Evolutionary conservation across 2,797 vertebrate genomes (phyloP), one percentile per base, ranked within the genome.

Genomic region (Brachyalestes nurse): DNA sequence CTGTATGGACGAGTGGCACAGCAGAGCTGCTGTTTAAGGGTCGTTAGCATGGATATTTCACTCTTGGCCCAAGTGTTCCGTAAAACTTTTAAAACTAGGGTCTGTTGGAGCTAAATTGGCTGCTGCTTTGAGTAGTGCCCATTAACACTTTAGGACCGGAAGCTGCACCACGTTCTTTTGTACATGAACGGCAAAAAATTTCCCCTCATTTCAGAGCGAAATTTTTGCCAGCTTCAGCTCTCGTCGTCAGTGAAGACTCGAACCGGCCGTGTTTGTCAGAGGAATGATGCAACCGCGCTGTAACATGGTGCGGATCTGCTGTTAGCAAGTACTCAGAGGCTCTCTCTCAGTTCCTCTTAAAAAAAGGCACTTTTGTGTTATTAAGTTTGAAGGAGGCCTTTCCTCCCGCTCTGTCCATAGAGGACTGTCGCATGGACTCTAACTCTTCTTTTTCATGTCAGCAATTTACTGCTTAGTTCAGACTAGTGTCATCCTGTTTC

Each of bases 181-280:
- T 91, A 89, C 86, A 89, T 87, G 90, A 93, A 91, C 89, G 90
- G 92, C 90, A 28, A 94, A 93, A 92, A 91, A 72, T 94, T 92
- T 93, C 90, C 89, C 92, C 91, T 92, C 88, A 88, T 94, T 93
- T 94, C 91, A 92, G 90, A 92, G 93, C 91, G 93, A 92, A 88
- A 91, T 92, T 92, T 95, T 93, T 93, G 91, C 93, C 91, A 94
- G 93, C 92, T 94, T 93, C 93, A 94, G 93, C 91, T 91, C 93
- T 94, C 92, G 91, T 94, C 93, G 93, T 95, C 94, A 93, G 93
- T 91, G 92, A 94, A 94, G 93, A 93, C 93, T 92, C 90, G 92
- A 93, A 93, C 91, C 91, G 86, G 89, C 89, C 90, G 80, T 77
- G 83, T 78, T 93, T 94, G 92, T 92, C 91, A 90, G 92, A 90